phyloP scores from a whole-genome alignment of 2,888 invertebrate species.

The Apamea anceps region DNA sequence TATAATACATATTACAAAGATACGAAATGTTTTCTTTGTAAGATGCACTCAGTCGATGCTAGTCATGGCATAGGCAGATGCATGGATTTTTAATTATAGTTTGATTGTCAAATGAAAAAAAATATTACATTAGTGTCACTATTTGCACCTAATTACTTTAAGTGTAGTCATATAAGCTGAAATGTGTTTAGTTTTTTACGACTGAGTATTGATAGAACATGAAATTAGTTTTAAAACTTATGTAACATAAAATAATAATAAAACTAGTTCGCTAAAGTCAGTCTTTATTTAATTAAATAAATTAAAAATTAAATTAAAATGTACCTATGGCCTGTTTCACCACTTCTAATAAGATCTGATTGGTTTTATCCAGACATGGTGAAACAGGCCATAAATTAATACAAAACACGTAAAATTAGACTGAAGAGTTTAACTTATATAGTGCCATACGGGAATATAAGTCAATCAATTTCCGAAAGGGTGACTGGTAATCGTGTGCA shows the following conservation, averaged over 20 bases:
- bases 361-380: neutral
- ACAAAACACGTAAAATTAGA: neutral
- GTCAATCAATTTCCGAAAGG: neutral
- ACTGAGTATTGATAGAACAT: constrained; percentile 2
- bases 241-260: constrained; percentile 14
- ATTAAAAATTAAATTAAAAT: neutral
- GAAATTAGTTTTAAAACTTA: constrained; percentile 5
- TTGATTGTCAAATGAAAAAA: neutral
- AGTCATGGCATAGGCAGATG: neutral
- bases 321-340: neutral
- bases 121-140: neutral
- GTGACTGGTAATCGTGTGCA: neutral
- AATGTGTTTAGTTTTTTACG: neutral
- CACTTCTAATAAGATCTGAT: neutral
- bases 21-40: neutral
- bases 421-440: neutral
- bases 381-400: neutral
- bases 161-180: neutral
- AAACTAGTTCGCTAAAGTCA: constrained; percentile 8
- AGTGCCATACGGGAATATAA: neutral
- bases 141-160: neutral
- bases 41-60: too few relatives aligned
- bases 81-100: neutral
- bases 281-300: constrained; percentile 7
- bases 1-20: too few relatives aligned